Base-by-base conservation (phyloP, 2,797 vertebrate genomes). In the Malacoctenus gilli region DNA sequence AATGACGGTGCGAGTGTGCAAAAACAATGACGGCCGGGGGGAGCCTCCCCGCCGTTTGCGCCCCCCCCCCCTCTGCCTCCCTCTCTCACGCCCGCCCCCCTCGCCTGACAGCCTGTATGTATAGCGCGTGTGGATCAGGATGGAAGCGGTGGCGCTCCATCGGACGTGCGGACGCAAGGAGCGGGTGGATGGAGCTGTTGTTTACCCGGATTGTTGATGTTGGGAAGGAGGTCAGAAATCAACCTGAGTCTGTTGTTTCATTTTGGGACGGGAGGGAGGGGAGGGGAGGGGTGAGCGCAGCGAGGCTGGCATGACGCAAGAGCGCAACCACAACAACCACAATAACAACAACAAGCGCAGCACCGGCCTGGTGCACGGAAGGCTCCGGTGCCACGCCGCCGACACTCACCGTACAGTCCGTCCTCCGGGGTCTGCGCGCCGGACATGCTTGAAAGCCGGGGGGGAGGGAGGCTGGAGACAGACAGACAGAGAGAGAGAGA, bases 351-450 rank as follows among this genome's bases (percentile, higher is more conserved):
- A 31, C 28, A 31, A n/a, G 3, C 28, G 11, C 5, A 23, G 5
- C 28, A 4, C 2, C 8, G 47, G 42, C 57, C 61, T 22, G 47
- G 50, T 25, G 13, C 28, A 0, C 11, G 35, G 22, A n/a, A n/a
- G n/a, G n/a, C n/a, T n/a, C n/a, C n/a, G n/a, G n/a, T n/a, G n/a
- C n/a, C 22, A 23, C 4, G 5, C 13, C 53, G 30, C 25, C 38
- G 11, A 56, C 68, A 79, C 87, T 89, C 83, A 92, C 91, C 90
- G 31, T 86, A 81, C 51, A 91, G 80, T 46, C 78, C 79, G 49
- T 91, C 88, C 51, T 89, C 90, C 53, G 85, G 85, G 32, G 87
- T 82, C 65, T 89, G 86, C 9, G 85, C 75, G 60, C 78, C 85
- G 58, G 89, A 83, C 89, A 92, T 91, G 68, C 20, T 63, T 39